These are phyloP conservation scores for Oncorhynchus clarkii DNA, from an alignment of 2,113 vertebrate species.

Conservation along the genomic window DNA sequence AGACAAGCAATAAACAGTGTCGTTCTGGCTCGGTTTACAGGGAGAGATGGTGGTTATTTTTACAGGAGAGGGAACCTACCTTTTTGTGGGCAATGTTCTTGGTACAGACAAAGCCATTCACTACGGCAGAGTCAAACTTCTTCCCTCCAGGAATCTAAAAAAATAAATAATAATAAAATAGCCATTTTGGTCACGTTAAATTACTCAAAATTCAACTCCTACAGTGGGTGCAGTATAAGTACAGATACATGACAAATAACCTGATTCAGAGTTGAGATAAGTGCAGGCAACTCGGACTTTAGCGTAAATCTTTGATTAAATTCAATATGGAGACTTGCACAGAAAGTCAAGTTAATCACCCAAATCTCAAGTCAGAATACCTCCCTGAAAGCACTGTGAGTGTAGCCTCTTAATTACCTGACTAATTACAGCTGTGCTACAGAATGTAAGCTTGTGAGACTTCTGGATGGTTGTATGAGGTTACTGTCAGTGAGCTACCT, in stretches of 20 bases:
- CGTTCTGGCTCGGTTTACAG: background rate
- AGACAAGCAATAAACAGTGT: background rate
- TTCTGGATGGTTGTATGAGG: too few species aligned
- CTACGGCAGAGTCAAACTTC: slow-evolving; percentile 92
- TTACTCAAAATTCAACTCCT: background rate
- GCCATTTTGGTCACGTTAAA: background rate
- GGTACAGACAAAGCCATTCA: slow-evolving; percentile 95
- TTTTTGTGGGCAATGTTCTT: slow-evolving; percentile 99
- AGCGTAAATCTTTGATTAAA: too few species aligned
- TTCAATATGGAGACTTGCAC: too few species aligned
- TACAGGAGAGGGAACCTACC: slow-evolving; percentile 65
- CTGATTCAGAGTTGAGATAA: too few species aligned
- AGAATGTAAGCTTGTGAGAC: too few species aligned
- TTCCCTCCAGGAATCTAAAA: slow-evolving; percentile 93
- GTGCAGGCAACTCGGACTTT: too few species aligned
- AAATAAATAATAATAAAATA: slow-evolving; percentile 17
- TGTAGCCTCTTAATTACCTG: slow-evolving; percentile 88
- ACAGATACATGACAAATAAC: background rate
- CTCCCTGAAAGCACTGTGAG: background rate
- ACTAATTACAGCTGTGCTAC: too few species aligned
- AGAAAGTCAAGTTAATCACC: background rate
- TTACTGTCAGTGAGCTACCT: slow-evolving; percentile 68
- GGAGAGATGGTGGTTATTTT: background rate
- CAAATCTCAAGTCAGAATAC: background rate
- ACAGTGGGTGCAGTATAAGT: background rate